Conservation (phyloP, 2,797 vertebrate species). For the Megaceryle alcyon region DNA sequence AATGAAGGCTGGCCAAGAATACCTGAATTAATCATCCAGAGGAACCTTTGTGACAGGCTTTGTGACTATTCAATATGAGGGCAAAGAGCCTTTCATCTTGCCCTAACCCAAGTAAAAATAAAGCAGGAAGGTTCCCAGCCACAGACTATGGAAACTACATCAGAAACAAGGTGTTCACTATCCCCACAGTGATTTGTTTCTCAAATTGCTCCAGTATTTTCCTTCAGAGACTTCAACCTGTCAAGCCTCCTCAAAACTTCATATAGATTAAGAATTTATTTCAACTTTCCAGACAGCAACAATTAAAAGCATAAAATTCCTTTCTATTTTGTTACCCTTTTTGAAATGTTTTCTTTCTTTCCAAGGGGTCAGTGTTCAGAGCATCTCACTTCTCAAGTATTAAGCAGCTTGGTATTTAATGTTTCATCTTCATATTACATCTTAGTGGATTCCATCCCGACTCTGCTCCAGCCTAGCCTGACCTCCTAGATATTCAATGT, state of each 20-base stretch:
- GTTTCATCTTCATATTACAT: conserved; percentile 35
- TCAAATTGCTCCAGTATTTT: background rate
- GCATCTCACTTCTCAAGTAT: conserved; percentile 57
- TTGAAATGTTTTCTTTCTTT: background rate
- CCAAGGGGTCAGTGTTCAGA: background rate
- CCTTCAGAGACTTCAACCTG: background rate
- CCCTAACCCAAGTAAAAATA: background rate
- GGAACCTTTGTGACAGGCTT: background rate
- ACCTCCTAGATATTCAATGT: background rate
- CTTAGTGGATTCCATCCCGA: background rate
- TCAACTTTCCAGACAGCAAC: background rate
- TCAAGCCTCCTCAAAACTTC: background rate
- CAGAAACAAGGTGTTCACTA: background rate
- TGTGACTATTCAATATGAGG: background rate
- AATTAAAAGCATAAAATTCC: background rate
- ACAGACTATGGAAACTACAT: background rate
- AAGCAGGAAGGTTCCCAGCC: background rate
- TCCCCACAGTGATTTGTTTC: background rate
- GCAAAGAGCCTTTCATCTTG: background rate
- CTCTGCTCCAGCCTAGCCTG: conserved; percentile 12
- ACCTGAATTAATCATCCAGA: background rate
- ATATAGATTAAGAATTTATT: background rate
- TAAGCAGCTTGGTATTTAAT: conserved; percentile 32
- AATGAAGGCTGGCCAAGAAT: background rate
- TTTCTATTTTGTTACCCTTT: background rate